Evolutionary conservation across 2,888 invertebrate species (phyloP).

Genomic region (Steromphala cineraria): DNA sequence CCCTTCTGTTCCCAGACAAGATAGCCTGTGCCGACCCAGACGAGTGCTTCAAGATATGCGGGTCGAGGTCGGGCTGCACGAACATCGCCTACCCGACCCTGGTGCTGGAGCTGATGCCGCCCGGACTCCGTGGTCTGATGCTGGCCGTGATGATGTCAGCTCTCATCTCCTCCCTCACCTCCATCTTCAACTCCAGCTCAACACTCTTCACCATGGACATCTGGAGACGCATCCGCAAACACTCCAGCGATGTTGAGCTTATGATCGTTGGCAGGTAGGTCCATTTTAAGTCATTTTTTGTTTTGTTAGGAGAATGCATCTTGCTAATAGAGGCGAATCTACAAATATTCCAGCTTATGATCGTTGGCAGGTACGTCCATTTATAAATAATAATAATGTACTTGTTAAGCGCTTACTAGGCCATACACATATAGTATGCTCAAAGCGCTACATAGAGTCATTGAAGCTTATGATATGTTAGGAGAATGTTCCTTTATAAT

Average conservation of each 20-base stretch:
- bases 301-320: too few species aligned
- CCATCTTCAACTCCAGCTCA: slow-evolving; percentile 77
- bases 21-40: slow-evolving; percentile 76
- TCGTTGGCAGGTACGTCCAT: too few species aligned
- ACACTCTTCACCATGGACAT: slow-evolving; percentile 78
- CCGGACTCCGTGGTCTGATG: slow-evolving; percentile 77
- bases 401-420: too few species aligned
- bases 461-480: too few species aligned
- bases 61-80: slow-evolving; percentile 75
- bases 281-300: too few species aligned
- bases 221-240: slow-evolving; percentile 74
- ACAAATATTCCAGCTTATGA: too few species aligned
- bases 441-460: too few species aligned
- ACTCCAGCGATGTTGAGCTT: slow-evolving; percentile 75
- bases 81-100: slow-evolving; percentile 77
- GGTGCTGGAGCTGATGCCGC: slow-evolving; percentile 76
- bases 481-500: too few species aligned
- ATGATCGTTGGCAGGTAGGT: slow-evolving; percentile 76
- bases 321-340: too few species aligned
- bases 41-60: slow-evolving; percentile 74
- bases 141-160: slow-evolving; percentile 78
- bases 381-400: too few species aligned
- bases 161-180: slow-evolving; percentile 77
- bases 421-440: too few species aligned
- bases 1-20: slow-evolving; percentile 70